phyloP scores from a whole-genome alignment of 2,888 invertebrate genomes.

The Melipona beecheii region DNA sequence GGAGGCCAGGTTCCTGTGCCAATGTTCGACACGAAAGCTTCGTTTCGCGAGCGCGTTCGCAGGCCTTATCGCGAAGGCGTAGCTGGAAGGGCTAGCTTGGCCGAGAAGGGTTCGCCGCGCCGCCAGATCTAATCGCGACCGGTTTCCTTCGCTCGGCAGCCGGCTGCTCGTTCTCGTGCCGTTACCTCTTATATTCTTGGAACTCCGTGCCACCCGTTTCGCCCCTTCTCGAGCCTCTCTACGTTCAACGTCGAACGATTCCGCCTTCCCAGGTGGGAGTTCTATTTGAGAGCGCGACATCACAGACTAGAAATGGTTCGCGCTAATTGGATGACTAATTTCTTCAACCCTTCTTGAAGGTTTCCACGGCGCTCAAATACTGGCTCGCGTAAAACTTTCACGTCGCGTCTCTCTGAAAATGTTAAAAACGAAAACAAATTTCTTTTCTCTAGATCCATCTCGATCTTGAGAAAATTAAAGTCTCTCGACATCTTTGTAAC shows the following conservation, averaged over 20 bases:
- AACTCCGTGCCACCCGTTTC: slow-evolving; percentile 36
- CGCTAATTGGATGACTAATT: too few relatives aligned
- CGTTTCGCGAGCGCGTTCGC: slow-evolving; percentile 74
- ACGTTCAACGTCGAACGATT: slow-evolving; percentile 12
- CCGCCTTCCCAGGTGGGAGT: background rate
- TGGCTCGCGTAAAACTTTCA: too few relatives aligned
- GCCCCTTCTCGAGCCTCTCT: background rate
- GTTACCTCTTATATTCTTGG: slow-evolving; percentile 61
- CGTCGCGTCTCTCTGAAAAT: too few relatives aligned
- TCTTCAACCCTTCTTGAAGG: too few relatives aligned
- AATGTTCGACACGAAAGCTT: slow-evolving; percentile 76
- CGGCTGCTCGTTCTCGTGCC: slow-evolving; percentile 71
- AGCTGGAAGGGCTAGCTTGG: slow-evolving; percentile 56
- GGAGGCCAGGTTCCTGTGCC: slow-evolving; percentile 45
- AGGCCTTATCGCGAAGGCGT: slow-evolving; percentile 75
- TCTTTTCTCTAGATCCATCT: too few relatives aligned
- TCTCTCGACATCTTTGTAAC: too few relatives aligned
- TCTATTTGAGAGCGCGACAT: too few relatives aligned
- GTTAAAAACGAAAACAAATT: too few relatives aligned
- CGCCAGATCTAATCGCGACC: slow-evolving; percentile 72
- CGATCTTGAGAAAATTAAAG: too few relatives aligned
- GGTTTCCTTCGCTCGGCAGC: slow-evolving; percentile 64
- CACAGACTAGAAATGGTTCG: too few relatives aligned
- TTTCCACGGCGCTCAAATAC: too few relatives aligned
- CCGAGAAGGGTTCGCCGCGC: slow-evolving; percentile 48